A percentile compares a stretch with the other conserved stretches of the same genome.
Conservation (phyloP, 2,113 vertebrate species). For the Salvelinus fontinalis region DNA sequence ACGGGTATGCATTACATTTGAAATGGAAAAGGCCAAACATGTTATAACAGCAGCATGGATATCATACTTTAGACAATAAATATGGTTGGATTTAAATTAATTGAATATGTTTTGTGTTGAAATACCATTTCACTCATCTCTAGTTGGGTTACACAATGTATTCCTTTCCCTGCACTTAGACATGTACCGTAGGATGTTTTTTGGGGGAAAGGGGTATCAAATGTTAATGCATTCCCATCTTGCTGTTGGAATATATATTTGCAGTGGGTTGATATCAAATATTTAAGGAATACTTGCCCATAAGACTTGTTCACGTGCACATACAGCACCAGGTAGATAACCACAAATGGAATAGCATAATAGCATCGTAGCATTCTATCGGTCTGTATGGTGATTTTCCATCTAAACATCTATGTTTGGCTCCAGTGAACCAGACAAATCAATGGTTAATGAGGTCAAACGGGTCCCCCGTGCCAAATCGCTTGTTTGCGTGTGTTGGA, state of each 20-base stretch:
- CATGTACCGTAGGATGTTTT: background rate
- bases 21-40: background rate
- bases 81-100: background rate
- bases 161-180: background rate
- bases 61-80: background rate
- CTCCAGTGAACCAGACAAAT: background rate
- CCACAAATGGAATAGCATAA: background rate
- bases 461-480: background rate
- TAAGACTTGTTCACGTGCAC: background rate
- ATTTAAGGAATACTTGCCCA: constrained; percentile 20
- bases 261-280: constrained; percentile 39
- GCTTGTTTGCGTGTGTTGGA: too few relatives aligned
- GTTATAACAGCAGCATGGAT: background rate
- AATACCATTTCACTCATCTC: background rate
- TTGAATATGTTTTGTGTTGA: background rate
- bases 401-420: background rate
- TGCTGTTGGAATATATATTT: constrained; percentile 40
- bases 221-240: constrained; percentile 34
- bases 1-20: background rate
- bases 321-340: constrained; percentile 1
- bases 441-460: background rate
- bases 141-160: background rate
- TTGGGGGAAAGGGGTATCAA: constrained; percentile 22
- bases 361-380: background rate
- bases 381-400: background rate